Conservation (phyloP, 1,140 invertebrate genomes). For the Zaprionus gabonicus region DNA sequence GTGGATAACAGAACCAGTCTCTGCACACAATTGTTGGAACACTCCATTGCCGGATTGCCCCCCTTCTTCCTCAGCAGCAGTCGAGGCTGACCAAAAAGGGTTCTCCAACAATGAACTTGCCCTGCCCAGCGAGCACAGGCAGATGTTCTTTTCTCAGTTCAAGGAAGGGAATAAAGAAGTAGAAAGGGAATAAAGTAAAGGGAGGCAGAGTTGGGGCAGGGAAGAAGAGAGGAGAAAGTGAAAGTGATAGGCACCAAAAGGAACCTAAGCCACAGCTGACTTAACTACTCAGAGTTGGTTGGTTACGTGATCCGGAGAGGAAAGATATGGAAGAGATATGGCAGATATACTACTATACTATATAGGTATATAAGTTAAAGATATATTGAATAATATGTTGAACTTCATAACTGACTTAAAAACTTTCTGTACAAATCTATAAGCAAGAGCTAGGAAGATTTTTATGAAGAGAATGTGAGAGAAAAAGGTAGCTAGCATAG, state of each 20-base stretch:
- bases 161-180: background rate
- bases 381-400: too few relatives aligned
- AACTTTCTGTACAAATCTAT: too few relatives aligned
- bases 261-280: background rate
- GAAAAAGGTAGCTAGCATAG: too few relatives aligned
- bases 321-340: background rate
- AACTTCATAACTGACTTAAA: too few relatives aligned
- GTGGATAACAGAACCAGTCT: slow-evolving; percentile 7
- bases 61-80: background rate
- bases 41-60: background rate
- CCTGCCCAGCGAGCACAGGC: background rate
- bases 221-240: background rate
- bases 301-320: too few relatives aligned
- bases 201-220: background rate
- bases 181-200: background rate
- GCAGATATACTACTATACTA: background rate
- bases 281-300: background rate
- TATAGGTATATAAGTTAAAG: too few relatives aligned
- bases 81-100: slow-evolving; percentile 12
- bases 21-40: slow-evolving; percentile 14
- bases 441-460: too few relatives aligned
- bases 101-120: slow-evolving; percentile 7
- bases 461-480: too few relatives aligned
- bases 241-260: background rate
- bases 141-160: background rate